phyloP scores from a whole-genome alignment of 2,888 invertebrate species.

The Chrysodeixis includens region DNA sequence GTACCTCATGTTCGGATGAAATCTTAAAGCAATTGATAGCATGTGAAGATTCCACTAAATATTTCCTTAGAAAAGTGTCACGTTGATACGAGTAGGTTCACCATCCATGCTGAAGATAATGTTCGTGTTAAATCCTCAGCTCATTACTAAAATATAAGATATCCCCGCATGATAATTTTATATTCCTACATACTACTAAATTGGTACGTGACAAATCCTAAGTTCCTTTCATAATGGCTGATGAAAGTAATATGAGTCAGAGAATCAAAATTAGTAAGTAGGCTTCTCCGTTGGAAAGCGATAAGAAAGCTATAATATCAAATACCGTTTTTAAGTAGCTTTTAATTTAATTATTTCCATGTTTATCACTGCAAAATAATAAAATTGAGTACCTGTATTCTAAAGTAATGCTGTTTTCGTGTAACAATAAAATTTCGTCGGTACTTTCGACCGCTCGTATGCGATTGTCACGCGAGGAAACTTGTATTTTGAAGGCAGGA shows the following conservation, averaged over 20 bases:
- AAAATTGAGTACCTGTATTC: not conserved
- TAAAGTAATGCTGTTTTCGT: constrained; percentile 5
- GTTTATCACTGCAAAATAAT: constrained; percentile 3
- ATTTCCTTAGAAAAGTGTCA: too few relatives aligned
- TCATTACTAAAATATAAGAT: not conserved
- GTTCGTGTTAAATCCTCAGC: not conserved
- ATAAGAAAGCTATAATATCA: constrained; percentile 10
- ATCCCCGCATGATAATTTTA: not conserved
- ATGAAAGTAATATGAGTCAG: constrained; percentile 30
- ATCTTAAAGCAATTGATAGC: too few relatives aligned
- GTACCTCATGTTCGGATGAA: too few relatives aligned
- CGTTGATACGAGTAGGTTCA: too few relatives aligned
- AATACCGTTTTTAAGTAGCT: constrained; percentile 12
- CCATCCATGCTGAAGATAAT: too few relatives aligned
- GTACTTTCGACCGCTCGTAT: not conserved
- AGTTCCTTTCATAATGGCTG: not conserved
- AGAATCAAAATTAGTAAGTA: constrained; percentile 21
- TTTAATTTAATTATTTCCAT: constrained; percentile 13
- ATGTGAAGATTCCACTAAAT: too few relatives aligned
- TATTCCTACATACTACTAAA: not conserved
- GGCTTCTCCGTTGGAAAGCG: not conserved
- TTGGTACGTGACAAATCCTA: not conserved
- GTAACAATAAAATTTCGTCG: not conserved
- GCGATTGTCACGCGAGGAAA: not conserved
- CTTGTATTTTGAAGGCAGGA: not conserved